A percentile compares a stretch with the other conserved stretches of the same genome.
phyloP scores from a whole-genome alignment of 2,797 vertebrate genomes.

The Platalea minor region DNA sequence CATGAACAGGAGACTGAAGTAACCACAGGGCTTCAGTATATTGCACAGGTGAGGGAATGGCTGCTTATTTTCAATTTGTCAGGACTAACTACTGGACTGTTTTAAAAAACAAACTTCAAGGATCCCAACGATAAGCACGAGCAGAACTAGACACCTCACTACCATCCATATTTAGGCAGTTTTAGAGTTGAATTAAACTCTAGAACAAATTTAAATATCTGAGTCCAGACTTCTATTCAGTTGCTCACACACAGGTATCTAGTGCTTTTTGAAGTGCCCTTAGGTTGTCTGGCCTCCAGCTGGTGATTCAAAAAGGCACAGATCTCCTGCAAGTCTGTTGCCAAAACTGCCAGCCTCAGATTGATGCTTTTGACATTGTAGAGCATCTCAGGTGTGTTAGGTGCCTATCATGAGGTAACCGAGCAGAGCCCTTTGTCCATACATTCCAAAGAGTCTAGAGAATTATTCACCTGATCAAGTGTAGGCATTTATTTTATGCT shows the following conservation, averaged over 20 bases:
- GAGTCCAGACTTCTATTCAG: neutral
- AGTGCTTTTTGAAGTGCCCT: neutral
- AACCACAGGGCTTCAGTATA: neutral
- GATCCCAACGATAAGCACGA: neutral
- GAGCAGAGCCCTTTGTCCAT: neutral
- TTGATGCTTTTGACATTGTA: neutral
- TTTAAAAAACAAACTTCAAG: neutral
- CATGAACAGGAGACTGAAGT: neutral
- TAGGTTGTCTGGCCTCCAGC: neutral
- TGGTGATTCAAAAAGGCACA: neutral
- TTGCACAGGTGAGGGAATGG: neutral
- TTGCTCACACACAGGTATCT: neutral
- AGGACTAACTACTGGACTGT: neutral
- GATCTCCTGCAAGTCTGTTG: neutral
- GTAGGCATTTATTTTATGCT: neutral
- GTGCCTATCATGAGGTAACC: accelerated
- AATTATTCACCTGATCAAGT: neutral
- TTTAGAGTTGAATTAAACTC: neutral
- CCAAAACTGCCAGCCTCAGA: neutral
- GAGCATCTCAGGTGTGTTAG: neutral
- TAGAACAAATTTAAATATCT: neutral
- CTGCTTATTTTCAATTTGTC: neutral
- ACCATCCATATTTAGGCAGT: neutral
- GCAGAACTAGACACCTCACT: neutral
- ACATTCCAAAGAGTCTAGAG: neutral